Evolutionary conservation across 23 tunicate species (phyloP).

Genomic region (Clavelina lepadiformis): DNA sequence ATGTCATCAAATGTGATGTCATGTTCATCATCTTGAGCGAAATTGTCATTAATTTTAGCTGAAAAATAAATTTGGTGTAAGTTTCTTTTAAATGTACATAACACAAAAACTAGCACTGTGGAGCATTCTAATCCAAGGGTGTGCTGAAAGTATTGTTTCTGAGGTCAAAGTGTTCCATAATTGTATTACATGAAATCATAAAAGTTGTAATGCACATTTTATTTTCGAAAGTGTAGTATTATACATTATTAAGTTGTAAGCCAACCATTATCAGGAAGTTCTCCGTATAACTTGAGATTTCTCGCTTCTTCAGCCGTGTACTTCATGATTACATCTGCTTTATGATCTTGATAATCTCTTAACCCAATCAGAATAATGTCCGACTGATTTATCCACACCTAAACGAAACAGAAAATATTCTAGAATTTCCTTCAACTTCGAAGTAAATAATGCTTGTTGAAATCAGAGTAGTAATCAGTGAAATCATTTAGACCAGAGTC

Average conservation of each 20-base stretch:
- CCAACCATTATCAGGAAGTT: conserved; percentile 89
- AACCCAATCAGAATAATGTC: conserved; percentile 92
- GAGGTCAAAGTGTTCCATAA: too few relatives aligned
- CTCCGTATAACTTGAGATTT: conserved; percentile 76
- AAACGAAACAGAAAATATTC: background rate
- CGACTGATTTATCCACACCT: conserved; percentile 97
- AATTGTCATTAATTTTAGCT: conserved; percentile 87
- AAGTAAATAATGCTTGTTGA: background rate
- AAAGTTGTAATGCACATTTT: too few relatives aligned
- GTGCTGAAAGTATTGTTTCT: too few relatives aligned
- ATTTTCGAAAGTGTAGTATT: too few relatives aligned
- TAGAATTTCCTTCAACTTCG: background rate
- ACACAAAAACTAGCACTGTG: too few relatives aligned
- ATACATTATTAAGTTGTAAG: background rate
- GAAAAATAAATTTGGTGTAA: too few relatives aligned
- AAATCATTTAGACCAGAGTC: background rate
- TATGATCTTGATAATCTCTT: conserved; percentile 94
- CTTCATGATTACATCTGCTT: conserved; percentile 96
- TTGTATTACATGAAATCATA: too few relatives aligned
- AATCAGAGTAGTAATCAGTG: background rate
- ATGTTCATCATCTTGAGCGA: conserved; percentile 57
- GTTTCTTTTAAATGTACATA: too few relatives aligned
- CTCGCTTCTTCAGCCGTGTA: conserved; percentile 97
- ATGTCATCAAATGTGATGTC: conserved; percentile 84
- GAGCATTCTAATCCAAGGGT: too few relatives aligned